Conservation (phyloP, 1,140 invertebrate species). For the Drosophila orena region DNA sequence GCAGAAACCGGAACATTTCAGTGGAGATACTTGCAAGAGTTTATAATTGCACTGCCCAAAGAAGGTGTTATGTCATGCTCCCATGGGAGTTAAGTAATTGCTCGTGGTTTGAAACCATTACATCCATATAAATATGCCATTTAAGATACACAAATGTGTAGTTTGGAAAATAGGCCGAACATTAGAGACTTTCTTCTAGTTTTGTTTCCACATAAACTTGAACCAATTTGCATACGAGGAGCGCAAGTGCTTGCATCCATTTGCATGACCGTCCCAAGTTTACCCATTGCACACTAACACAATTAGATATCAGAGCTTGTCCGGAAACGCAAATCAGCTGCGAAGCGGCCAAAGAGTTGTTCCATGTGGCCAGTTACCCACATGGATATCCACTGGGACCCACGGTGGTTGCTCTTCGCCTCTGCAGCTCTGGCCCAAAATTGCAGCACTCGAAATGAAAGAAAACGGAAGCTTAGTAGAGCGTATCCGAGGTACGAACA, state of each 20-base stretch:
- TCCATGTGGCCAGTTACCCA: conserved; percentile 46
- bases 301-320: conserved; percentile 70
- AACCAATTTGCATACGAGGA: conserved; percentile 21
- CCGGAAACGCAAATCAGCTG: conserved; percentile 67
- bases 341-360: conserved; percentile 27
- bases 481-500: conserved; percentile 67
- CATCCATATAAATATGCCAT: too few relatives aligned
- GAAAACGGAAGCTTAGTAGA: conserved; percentile 80
- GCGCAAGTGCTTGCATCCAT: conserved; percentile 22
- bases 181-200: neutral
- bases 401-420: conserved; percentile 43
- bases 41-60: conserved; percentile 29
- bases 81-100: conserved; percentile 24
- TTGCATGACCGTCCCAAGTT: conserved; percentile 42
- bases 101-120: neutral
- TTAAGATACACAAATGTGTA: too few relatives aligned
- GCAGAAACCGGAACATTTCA: conserved; percentile 44
- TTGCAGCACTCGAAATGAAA: conserved; percentile 50
- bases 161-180: neutral
- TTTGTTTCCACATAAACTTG: conserved; percentile 3
- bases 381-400: conserved; percentile 7
- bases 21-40: conserved; percentile 44
- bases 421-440: conserved; percentile 35
- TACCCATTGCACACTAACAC: conserved; percentile 68
- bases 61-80: conserved; percentile 46